These are phyloP conservation scores for Equus przewalskii DNA, from an alignment of 2,113 vertebrate species.

Conservation along the genomic window DNA sequence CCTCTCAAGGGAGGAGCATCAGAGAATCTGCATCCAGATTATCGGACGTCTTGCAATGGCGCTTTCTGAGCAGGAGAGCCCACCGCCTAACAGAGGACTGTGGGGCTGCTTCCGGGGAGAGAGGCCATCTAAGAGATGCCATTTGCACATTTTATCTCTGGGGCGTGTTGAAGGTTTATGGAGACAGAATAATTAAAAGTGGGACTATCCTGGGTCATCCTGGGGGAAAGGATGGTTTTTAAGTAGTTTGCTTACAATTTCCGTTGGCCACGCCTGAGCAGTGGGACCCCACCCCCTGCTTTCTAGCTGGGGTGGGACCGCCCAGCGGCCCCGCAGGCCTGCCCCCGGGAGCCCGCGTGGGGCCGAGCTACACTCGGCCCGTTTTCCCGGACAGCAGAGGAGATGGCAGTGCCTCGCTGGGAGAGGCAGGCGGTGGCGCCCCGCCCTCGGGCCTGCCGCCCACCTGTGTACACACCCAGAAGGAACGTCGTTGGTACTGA, in stretches of 20 bases:
- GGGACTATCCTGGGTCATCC: background rate
- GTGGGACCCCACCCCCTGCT: background rate
- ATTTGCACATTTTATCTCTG: background rate
- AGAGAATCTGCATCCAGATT: background rate
- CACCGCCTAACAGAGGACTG: background rate
- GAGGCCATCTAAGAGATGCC: background rate
- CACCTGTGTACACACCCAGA: constrained; percentile 63
- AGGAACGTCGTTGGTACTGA: background rate
- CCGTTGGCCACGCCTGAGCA: background rate
- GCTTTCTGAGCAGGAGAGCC: background rate
- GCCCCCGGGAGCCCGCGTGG: background rate
- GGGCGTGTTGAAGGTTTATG: background rate
- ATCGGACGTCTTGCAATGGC: background rate
- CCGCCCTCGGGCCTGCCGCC: background rate
- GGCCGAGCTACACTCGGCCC: background rate
- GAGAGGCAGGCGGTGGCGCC: background rate
- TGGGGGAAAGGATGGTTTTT: background rate
- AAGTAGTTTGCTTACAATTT: constrained; percentile 1
- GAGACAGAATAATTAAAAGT: background rate
- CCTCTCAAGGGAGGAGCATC: no score
- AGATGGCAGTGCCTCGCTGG: background rate
- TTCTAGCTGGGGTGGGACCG: background rate
- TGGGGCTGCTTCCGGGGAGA: background rate
- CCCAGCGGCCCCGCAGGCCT: fast-evolving
- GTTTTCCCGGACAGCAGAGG: background rate